Conservation (phyloP, 1,140 invertebrate species). For the Eurosta solidaginis region DNA sequence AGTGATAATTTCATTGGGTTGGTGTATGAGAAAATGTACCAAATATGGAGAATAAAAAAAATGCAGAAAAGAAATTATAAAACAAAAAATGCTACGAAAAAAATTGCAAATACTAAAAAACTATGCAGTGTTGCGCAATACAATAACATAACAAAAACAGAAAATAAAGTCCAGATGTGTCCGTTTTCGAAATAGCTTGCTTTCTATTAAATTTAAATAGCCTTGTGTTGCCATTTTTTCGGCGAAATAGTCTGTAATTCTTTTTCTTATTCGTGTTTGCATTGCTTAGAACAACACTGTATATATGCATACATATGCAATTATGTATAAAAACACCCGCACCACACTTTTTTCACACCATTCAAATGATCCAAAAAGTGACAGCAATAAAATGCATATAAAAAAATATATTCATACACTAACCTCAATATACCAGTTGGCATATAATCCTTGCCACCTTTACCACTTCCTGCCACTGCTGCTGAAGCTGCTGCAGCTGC, state of each 20-base stretch:
- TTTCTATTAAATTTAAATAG: no score
- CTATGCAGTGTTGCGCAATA: neutral
- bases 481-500: slow-evolving; percentile 31
- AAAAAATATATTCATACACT: slow-evolving; percentile 30
- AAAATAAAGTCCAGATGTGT: no score
- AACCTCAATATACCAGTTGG: slow-evolving; percentile 63
- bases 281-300: no score
- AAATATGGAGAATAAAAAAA: slow-evolving; percentile 16
- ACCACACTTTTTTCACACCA: neutral
- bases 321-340: no score
- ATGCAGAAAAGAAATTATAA: slow-evolving; percentile 32
- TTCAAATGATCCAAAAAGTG: neutral
- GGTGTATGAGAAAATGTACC: slow-evolving; percentile 8
- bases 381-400: neutral
- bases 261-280: no score
- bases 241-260: no score
- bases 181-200: no score
- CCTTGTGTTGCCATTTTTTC: no score
- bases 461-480: slow-evolving; percentile 37
- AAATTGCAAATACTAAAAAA: neutral
- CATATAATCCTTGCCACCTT: slow-evolving; percentile 54
- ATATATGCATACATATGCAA: no score
- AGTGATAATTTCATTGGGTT: slow-evolving; percentile 13
- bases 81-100: neutral
- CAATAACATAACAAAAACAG: no score